Evolutionary conservation across 2,113 vertebrate species (phyloP).

Genomic region (Heliornis fulica): DNA sequence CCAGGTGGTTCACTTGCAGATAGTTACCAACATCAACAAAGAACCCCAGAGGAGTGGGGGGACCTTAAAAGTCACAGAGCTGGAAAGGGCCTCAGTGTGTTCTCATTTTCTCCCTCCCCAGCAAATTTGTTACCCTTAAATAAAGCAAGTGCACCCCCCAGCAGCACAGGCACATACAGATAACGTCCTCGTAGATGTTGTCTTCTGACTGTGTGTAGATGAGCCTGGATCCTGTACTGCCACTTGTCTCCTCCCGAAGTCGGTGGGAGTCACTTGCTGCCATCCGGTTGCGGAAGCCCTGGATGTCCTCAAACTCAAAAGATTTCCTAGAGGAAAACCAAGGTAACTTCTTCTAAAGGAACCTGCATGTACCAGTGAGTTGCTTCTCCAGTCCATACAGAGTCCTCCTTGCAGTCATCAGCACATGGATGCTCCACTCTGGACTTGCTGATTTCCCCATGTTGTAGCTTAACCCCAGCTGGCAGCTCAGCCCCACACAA

Average conservation of each 20-base stretch:
- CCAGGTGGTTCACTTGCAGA: background rate
- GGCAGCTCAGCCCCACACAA: background rate
- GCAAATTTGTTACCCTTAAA: background rate
- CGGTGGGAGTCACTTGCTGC: conserved; percentile 60
- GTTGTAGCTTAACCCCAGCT: background rate
- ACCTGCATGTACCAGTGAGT: background rate
- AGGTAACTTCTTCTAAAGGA: conserved; percentile 16
- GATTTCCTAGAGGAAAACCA: conserved; percentile 86
- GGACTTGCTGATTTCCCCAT: background rate
- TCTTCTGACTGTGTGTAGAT: conserved; percentile 89
- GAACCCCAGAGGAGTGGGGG: background rate
- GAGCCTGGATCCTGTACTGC: conserved; percentile 73
- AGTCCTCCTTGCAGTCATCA: background rate
- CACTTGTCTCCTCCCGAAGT: conserved; percentile 64
- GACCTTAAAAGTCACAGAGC: background rate
- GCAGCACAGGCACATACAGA: conserved; percentile 80
- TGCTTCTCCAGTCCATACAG: background rate
- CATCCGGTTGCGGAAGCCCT: conserved; percentile 72
- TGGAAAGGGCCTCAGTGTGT: background rate
- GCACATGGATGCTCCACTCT: background rate
- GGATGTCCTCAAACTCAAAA: conserved; percentile 96
- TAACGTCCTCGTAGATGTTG: conserved; percentile 96
- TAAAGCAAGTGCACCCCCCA: background rate
- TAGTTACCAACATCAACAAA: background rate
- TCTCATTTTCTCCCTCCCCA: background rate